Evolutionary conservation across 2,888 invertebrate species (phyloP).

Genomic region (Adineta ricciae): DNA sequence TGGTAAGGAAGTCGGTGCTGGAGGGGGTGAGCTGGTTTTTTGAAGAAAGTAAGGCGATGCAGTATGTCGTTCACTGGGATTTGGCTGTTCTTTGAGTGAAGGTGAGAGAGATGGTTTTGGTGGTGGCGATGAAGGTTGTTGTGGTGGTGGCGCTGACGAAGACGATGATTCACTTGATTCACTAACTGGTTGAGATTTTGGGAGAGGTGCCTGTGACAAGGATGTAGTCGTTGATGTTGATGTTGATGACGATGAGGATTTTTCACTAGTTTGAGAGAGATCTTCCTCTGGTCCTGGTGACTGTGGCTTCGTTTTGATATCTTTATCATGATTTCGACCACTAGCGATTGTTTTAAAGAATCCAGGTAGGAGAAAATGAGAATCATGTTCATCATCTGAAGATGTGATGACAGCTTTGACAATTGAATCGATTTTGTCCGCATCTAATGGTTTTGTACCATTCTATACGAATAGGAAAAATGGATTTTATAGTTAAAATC

Average conservation of each 20-base stretch:
- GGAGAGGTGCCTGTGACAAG: no score
- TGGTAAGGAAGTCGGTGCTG: not conserved
- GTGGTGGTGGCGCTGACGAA: no score
- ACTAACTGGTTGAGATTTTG: no score
- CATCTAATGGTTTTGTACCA: not conserved
- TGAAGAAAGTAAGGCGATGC: no score
- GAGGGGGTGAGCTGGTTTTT: no score
- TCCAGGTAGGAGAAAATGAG: not conserved
- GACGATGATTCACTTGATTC: no score
- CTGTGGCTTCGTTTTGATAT: not conserved
- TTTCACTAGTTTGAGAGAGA: not conserved
- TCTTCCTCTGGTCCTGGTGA: not conserved
- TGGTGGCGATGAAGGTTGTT: no score
- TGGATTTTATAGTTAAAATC: no score
- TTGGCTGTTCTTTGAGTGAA: no score
- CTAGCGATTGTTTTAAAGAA: not conserved
- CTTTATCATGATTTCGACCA: not conserved
- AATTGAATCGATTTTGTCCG: not conserved
- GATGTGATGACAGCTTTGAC: not conserved
- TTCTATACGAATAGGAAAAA: not conserved
- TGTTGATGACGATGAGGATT: not conserved
- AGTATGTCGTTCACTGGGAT: no score
- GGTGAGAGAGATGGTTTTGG: no score
- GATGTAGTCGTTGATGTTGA: not conserved
- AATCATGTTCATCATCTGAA: conserved; percentile 9